These are phyloP conservation scores for Luehdorfia chinensis DNA, from an alignment of 1,140 invertebrate genomes.

Conservation along the genomic window DNA sequence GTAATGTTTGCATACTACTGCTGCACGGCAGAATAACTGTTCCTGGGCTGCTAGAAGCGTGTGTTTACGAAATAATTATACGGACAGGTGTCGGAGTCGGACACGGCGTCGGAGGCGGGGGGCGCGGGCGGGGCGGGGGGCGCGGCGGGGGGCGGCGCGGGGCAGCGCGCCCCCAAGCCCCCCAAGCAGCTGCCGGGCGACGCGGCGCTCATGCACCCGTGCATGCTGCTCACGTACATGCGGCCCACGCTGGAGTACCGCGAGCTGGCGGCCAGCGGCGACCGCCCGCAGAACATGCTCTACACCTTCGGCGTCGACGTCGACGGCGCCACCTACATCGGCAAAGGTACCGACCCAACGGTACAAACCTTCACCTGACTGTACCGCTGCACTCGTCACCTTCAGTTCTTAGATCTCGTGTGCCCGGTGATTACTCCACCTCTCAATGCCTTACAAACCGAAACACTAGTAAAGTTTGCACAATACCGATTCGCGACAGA, in stretches of 20 bases:
- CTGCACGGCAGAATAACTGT: too few species aligned
- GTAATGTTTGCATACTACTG: too few species aligned
- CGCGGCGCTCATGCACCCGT: conserved; percentile 82
- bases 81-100: too few species aligned
- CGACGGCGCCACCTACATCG: conserved; percentile 73
- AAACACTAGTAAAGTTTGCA: too few species aligned
- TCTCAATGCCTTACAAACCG: too few species aligned
- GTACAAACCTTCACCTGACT: background rate
- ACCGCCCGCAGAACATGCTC: conserved; percentile 78
- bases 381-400: too few species aligned
- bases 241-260: conserved; percentile 81
- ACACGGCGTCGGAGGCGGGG: background rate
- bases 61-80: too few species aligned
- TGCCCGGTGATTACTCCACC: too few species aligned
- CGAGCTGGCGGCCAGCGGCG: conserved; percentile 78
- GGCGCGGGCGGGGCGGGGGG: conserved; percentile 9
- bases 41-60: too few species aligned
- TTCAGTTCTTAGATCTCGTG: too few species aligned
- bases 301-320: conserved; percentile 76
- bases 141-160: conserved; percentile 1
- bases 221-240: conserved; percentile 85
- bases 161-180: conserved; percentile 26
- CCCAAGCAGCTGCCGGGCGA: conserved; percentile 77
- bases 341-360: conserved; percentile 41
- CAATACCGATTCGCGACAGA: too few species aligned